phyloP scores from a whole-genome alignment of 2,888 invertebrate genomes.

The Trilocha varians region DNA sequence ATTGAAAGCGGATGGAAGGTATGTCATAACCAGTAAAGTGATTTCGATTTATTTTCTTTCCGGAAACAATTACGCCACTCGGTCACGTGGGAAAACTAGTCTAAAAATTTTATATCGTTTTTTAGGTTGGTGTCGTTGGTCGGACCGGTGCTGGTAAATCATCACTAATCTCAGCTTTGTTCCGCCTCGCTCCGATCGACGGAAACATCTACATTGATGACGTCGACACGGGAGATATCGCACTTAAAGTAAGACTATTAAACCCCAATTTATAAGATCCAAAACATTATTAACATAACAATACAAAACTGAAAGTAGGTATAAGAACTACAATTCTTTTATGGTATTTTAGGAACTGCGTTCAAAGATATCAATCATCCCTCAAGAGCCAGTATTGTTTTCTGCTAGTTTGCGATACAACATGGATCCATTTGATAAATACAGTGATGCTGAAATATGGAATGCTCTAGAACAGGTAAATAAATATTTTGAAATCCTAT shows the following conservation, averaged over 20 bases:
- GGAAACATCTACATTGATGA: slow-evolving; percentile 86
- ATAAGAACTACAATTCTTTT: no score
- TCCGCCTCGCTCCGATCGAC: slow-evolving; percentile 84
- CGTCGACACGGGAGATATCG: slow-evolving; percentile 78
- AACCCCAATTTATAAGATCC: no score
- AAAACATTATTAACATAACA: no score
- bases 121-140: slow-evolving; percentile 86
- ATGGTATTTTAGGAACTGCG: slow-evolving; percentile 76
- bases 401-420: slow-evolving; percentile 88
- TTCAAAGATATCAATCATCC: slow-evolving; percentile 90
- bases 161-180: slow-evolving; percentile 86
- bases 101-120: slow-evolving; percentile 4
- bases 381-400: slow-evolving; percentile 92
- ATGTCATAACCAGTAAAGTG: no score
- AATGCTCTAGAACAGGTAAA: slow-evolving; percentile 75
- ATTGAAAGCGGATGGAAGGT: slow-evolving; percentile 80
- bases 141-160: slow-evolving; percentile 93
- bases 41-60: no score
- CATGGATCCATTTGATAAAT: slow-evolving; percentile 86
- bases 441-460: slow-evolving; percentile 83
- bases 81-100: no score
- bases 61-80: no score
- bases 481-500: no score
- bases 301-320: no score
- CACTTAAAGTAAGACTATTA: slow-evolving; percentile 65